These are phyloP conservation scores for Falcunculus frontatus DNA, from an alignment of 2,113 vertebrate species.

Conservation along the genomic window DNA sequence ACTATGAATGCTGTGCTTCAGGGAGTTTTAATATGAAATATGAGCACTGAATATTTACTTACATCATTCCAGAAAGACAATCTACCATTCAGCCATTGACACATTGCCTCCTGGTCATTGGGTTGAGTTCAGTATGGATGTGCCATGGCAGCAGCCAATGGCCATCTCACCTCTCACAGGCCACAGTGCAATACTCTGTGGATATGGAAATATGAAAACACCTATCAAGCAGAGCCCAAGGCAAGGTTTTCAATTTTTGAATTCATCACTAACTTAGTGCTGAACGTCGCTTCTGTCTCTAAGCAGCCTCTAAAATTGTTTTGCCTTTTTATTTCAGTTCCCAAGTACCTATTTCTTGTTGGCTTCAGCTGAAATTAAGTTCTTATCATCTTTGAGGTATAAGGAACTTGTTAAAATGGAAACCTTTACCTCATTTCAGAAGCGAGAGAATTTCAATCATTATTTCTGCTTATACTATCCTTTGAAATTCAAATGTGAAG, in stretches of 20 bases:
- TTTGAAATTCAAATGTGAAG: slow-evolving; percentile 11
- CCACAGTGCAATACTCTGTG: neutral
- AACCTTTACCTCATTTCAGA: neutral
- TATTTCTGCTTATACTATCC: neutral
- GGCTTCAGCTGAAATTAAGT: neutral
- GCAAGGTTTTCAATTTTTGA: neutral
- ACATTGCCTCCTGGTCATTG: neutral
- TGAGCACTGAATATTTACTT: neutral
- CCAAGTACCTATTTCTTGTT: neutral
- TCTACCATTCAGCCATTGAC: neutral
- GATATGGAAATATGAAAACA: neutral
- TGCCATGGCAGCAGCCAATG: neutral
- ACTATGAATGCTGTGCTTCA: neutral
- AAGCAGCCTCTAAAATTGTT: neutral
- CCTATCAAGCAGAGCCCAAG: neutral
- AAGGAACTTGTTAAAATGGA: neutral
- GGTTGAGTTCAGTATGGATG: neutral
- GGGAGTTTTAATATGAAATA: neutral
- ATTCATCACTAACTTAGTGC: neutral
- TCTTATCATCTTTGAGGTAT: neutral
- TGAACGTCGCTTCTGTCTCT: neutral
- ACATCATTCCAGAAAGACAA: neutral
- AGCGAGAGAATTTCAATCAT: neutral
- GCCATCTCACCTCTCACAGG: neutral
- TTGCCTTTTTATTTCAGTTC: neutral